These are phyloP conservation scores for Coreoperca whiteheadi DNA, from an alignment of 2,113 vertebrate species.

Conservation along the genomic window DNA sequence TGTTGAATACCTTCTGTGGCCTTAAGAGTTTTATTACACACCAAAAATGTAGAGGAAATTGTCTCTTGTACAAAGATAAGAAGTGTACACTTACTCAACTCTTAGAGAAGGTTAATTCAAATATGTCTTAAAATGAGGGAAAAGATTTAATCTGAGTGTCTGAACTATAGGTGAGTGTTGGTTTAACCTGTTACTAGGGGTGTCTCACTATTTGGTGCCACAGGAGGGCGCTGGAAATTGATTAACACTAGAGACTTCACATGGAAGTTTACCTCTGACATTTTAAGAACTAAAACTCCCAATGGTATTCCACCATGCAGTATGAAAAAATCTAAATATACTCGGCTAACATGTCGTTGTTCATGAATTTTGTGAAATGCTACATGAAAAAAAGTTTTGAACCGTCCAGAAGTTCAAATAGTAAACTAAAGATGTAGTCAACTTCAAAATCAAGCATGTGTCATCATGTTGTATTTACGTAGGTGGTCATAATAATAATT, in stretches of 20 bases:
- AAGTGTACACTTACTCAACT: no score
- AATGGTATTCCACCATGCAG: background rate
- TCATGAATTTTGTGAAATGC: background rate
- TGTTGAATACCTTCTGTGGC: background rate
- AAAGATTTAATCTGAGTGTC: background rate
- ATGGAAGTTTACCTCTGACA: conserved; percentile 49
- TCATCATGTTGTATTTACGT: background rate
- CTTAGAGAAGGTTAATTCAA: background rate
- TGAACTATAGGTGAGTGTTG: background rate
- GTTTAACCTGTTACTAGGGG: conserved; percentile 60
- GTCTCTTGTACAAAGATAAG: background rate
- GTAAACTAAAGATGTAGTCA: background rate
- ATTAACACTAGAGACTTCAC: conserved; percentile 14
- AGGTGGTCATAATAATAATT: background rate
- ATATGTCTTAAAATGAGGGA: background rate
- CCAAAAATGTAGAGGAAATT: background rate
- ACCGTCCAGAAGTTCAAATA: background rate
- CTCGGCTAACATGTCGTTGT: rapidly evolving
- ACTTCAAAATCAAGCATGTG: background rate
- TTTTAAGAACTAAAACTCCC: conserved; percentile 19
- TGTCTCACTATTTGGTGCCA: conserved; percentile 29
- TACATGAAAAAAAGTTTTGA: background rate
- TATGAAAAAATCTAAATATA: background rate
- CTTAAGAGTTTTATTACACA: background rate
- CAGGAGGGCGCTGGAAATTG: conserved; percentile 61